Evolutionary conservation across 1,140 invertebrate genomes (phyloP).

Genomic region (Chrysomallon squamiferum): DNA sequence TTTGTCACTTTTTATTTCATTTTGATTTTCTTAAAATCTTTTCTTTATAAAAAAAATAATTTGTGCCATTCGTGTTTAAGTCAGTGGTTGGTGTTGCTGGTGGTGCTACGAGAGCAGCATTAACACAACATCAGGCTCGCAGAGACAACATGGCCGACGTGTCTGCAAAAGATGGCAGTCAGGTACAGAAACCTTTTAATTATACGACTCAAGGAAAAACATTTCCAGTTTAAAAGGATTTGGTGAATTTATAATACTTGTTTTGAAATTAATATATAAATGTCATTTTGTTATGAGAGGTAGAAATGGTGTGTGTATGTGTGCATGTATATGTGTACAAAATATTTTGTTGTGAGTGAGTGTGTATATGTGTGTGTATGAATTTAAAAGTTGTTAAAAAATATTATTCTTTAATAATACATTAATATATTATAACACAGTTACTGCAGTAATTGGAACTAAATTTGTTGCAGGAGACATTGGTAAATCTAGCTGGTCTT

Average conservation of each 20-base stretch:
- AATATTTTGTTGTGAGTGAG: too few relatives aligned
- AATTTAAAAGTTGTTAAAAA: too few relatives aligned
- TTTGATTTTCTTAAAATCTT: too few relatives aligned
- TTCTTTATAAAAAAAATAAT: too few relatives aligned
- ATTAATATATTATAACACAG: too few relatives aligned
- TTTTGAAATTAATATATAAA: background rate
- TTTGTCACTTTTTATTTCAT: too few relatives aligned
- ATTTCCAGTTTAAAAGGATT: background rate
- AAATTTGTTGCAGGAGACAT: constrained; percentile 74
- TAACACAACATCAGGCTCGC: constrained; percentile 89
- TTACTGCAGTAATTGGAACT: too few relatives aligned
- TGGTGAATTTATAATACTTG: background rate
- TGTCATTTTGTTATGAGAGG: background rate
- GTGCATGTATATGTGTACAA: too few relatives aligned
- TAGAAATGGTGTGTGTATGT: too few relatives aligned
- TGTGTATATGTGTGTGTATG: too few relatives aligned
- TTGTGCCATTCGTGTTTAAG: constrained; percentile 71
- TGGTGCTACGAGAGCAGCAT: constrained; percentile 87
- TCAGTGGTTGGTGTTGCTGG: constrained; percentile 84
- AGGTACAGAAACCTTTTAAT: constrained; percentile 62
- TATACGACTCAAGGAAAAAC: background rate
- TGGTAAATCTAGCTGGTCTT: constrained; percentile 88
- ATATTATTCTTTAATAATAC: too few relatives aligned
- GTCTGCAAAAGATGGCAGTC: constrained; percentile 93
- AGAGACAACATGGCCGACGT: constrained; percentile 91